These are phyloP conservation scores for Spea bombifrons DNA, from an alignment of 2,113 vertebrate species.

Conservation along the genomic window DNA sequence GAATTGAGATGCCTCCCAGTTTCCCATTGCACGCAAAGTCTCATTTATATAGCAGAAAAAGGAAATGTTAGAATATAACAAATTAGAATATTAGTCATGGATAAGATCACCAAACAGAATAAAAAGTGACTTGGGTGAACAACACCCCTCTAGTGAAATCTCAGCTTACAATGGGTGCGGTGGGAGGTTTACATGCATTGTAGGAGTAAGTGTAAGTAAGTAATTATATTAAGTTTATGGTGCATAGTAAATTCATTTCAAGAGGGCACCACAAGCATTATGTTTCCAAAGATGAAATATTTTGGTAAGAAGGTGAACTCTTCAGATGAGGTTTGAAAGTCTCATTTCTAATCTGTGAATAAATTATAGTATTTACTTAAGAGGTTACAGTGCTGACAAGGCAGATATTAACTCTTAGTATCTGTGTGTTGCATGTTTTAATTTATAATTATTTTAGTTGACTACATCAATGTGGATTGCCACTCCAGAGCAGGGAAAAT, in stretches of 20 bases:
- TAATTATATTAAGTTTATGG: conserved; percentile 15
- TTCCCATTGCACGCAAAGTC: conserved; percentile 25
- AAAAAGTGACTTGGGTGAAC: conserved; percentile 8
- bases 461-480: too few relatives aligned
- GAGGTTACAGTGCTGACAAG: too few relatives aligned
- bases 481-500: too few relatives aligned
- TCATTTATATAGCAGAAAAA: conserved; percentile 24
- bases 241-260: conserved; percentile 28
- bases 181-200: background rate
- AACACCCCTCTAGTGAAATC: background rate
- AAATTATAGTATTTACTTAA: too few relatives aligned
- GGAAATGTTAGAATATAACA: conserved; percentile 32
- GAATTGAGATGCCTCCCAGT: conserved; percentile 40
- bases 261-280: conserved; percentile 17
- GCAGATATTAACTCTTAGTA: too few relatives aligned
- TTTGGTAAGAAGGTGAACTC: conserved; percentile 3
- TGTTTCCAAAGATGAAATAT: conserved; percentile 24
- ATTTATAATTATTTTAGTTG: too few relatives aligned
- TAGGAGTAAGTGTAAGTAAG: background rate
- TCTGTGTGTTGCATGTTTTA: too few relatives aligned
- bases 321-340: conserved; percentile 6
- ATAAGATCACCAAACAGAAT: conserved; percentile 25
- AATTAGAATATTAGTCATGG: conserved; percentile 40
- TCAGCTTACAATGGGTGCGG: conserved; percentile 11
- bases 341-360: too few relatives aligned